phyloP scores from a whole-genome alignment of 1,140 invertebrate genomes.

The Cherax quadricarinatus region DNA sequence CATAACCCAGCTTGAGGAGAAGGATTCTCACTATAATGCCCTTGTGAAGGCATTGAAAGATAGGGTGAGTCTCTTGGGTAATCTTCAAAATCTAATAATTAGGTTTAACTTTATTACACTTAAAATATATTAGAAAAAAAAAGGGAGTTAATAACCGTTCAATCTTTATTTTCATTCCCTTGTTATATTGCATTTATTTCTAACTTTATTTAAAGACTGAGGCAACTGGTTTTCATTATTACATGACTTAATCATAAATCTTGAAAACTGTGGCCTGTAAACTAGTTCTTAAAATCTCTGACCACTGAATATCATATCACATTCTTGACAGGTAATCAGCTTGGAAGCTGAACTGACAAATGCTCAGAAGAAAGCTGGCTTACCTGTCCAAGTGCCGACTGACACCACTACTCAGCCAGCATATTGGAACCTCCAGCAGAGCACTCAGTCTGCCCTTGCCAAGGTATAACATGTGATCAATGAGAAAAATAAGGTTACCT shows the following conservation, averaged over 20 bases:
- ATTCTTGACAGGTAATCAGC: slow-evolving; percentile 78
- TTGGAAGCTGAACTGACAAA: slow-evolving; percentile 85
- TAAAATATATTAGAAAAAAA: no score
- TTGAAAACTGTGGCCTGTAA: no score
- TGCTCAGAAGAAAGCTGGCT: slow-evolving; percentile 90
- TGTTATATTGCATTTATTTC: no score
- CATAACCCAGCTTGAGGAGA: slow-evolving; percentile 89
- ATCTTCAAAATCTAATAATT: neutral
- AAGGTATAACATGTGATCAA: slow-evolving; percentile 14
- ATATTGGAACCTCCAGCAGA: slow-evolving; percentile 77
- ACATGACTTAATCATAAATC: no score
- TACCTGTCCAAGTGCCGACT: slow-evolving; percentile 89
- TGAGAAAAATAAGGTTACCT: neutral
- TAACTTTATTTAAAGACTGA: no score
- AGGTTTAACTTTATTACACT: neutral
- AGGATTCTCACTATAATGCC: slow-evolving; percentile 83
- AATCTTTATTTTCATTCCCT: no score
- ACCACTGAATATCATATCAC: no score
- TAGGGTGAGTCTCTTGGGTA: slow-evolving; percentile 79
- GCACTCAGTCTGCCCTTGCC: slow-evolving; percentile 46
- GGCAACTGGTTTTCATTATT: no score
- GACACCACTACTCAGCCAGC: slow-evolving; percentile 36
- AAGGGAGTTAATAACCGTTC: no score
- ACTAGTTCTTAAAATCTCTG: no score
- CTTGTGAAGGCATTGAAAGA: slow-evolving; percentile 92